These are phyloP conservation scores for Byasa hedistus DNA, from an alignment of 2,888 invertebrate species.

Conservation along the genomic window DNA sequence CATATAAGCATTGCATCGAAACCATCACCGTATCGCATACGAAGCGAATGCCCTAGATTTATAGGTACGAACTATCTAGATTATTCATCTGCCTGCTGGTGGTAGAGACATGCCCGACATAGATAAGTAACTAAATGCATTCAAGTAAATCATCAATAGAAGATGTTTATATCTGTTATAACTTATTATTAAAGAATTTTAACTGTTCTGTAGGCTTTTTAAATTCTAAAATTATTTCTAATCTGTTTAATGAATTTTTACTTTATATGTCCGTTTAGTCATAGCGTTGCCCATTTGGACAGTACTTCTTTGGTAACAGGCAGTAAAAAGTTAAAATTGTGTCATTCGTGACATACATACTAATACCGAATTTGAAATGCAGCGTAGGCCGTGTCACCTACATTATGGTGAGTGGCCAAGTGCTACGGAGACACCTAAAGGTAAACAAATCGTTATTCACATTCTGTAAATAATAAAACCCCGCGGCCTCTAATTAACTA, in stretches of 20 bases:
- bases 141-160: background rate
- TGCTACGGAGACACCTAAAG: conserved; percentile 44
- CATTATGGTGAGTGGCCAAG: conserved; percentile 41
- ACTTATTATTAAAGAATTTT: background rate
- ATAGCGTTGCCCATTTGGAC: conserved; percentile 4
- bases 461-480: conserved; percentile 43
- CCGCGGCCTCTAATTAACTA: conserved; percentile 44
- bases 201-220: background rate
- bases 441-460: conserved; percentile 57
- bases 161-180: background rate
- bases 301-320: conserved; percentile 31
- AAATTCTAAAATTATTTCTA: background rate
- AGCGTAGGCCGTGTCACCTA: conserved; percentile 49
- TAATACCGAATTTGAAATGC: conserved; percentile 46
- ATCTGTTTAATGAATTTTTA: background rate
- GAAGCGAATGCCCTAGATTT: conserved; percentile 34
- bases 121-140: conserved; percentile 10
- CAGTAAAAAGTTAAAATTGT: conserved; percentile 39
- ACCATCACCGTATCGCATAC: conserved; percentile 16
- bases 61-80: conserved; percentile 32
- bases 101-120: conserved; percentile 26
- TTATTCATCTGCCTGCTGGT: conserved; percentile 37
- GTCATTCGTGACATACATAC: conserved; percentile 45
- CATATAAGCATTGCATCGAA: conserved; percentile 4
- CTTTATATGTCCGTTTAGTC: conserved; percentile 13